Base-by-base conservation (phyloP, 2,113 vertebrate species). In the Oreotragus oreotragus region DNA sequence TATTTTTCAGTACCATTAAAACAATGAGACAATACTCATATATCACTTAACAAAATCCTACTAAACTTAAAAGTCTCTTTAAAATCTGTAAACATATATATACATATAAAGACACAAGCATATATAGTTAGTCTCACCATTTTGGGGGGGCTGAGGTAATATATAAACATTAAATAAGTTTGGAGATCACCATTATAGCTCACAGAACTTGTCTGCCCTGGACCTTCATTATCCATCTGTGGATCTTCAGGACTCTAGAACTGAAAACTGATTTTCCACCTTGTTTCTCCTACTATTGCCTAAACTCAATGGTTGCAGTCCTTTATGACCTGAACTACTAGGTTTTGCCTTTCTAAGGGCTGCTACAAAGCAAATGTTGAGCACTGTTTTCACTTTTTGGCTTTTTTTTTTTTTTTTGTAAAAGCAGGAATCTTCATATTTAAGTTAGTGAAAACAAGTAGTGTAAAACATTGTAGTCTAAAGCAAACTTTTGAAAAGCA, bases 1-100 rank as follows among this genome's bases (percentile, higher is more conserved):
- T 45, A 86, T 57, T 86, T 91, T 85, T 79, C 77, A 94, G 12
- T 76, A 91, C 88, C 73, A 81, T 93, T 85, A 73, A 80, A 94
- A 77, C 7, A n/a, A 88, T 23, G 36, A 91, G 28, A 51, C 12
- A 88, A 96, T 7, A 73, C 39, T 95, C 19, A 47, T 73, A 43
- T 11, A 58, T 53, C 43, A 90, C 45, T 64, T 77, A 14, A 62
- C 16, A 83, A 77, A 95, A 88, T 45, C 90, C 79, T 84, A 80
- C 36, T 58, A 94, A 85, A 86, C 60, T 57, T 87, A 36, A 80
- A 96, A 91, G 25, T 76, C 10, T 88, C 53, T 77, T 47, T 90
- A 13, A 17, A 57, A 84, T 43, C 70, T 92, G 17, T 43, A 91
- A 87, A 91, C 11, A 95, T 33, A 73, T 45, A 51, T 7, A 90